phyloP scores from a whole-genome alignment of 2,797 vertebrate species.

The Myotis pilosus region DNA sequence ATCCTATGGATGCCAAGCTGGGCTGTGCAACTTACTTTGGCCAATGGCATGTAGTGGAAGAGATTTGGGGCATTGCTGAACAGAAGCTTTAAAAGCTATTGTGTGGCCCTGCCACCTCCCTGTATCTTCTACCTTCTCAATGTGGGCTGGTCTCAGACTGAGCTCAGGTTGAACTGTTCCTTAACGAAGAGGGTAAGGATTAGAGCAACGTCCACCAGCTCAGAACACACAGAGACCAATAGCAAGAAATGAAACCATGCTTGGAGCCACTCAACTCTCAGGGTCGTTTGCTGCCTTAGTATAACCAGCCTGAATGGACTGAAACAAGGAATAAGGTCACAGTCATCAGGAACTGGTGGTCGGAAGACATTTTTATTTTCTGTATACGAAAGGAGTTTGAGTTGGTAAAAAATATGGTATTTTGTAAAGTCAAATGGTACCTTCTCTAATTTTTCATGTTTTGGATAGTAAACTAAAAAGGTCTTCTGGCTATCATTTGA shows the following conservation, averaged over 20 bases:
- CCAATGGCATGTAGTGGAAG: neutral
- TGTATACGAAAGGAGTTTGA: neutral
- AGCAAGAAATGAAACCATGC: neutral
- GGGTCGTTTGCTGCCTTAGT: neutral
- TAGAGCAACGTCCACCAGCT: neutral
- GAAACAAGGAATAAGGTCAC: neutral
- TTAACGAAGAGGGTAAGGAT: neutral
- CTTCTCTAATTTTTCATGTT: neutral
- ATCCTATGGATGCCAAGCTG: accelerated
- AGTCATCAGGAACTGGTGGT: no score
- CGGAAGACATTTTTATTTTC: neutral
- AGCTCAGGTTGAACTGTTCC: neutral
- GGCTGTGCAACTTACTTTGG: neutral
- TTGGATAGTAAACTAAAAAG: neutral
- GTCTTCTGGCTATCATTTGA: neutral
- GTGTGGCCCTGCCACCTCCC: neutral
- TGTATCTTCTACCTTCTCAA: neutral
- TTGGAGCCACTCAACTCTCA: neutral
- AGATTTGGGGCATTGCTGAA: neutral
- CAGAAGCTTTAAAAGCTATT: neutral
- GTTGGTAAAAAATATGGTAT: neutral
- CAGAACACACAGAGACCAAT: neutral
- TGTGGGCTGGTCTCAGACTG: neutral
- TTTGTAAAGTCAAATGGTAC: neutral
- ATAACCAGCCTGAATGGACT: neutral